These are phyloP conservation scores for Lycocerus yunnanus DNA, from an alignment of 2,888 invertebrate genomes.

Conservation along the genomic window DNA sequence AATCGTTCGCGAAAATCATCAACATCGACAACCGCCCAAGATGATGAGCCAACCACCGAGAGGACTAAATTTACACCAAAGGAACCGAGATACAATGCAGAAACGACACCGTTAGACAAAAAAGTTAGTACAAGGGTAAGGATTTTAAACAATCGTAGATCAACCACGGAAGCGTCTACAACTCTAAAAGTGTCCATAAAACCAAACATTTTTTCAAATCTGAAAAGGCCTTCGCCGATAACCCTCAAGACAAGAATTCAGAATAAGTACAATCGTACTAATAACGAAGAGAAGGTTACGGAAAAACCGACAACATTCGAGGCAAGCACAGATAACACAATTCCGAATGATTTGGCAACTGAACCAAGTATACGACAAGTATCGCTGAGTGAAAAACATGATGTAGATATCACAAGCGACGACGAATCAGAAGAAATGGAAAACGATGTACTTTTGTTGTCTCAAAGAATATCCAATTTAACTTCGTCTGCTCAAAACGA, in stretches of 20 bases:
- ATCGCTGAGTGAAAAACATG: conserved; percentile 10
- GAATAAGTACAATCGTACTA: conserved; percentile 41
- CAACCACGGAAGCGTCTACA: conserved; percentile 46
- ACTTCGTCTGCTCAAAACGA: conserved; percentile 75
- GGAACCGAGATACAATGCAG: conserved; percentile 45
- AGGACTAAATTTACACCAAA: conserved; percentile 51
- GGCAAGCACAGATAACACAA: conserved; percentile 48
- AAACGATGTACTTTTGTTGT: conserved; percentile 60
- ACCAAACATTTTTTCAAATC: conserved; percentile 49
- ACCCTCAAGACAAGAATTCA: conserved; percentile 45
- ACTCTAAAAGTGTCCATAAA: conserved; percentile 49
- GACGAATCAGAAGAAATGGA: conserved; percentile 53
- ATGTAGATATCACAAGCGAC: conserved; percentile 30
- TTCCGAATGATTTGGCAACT: conserved; percentile 15
- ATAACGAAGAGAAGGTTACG: conserved; percentile 39
- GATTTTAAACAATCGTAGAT: conserved; percentile 43
- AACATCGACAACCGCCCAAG: conserved; percentile 53
- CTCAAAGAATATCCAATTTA: conserved; percentile 73
- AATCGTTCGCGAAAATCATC: conserved; percentile 51
- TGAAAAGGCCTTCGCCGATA: conserved; percentile 46
- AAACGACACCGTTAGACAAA: conserved; percentile 31
- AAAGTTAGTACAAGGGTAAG: conserved; percentile 47
- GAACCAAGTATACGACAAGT: conserved; percentile 11
- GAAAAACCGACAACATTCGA: conserved; percentile 51
- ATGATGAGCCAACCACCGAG: conserved; percentile 53